These are phyloP conservation scores for Chlorodrepanis virens DNA, from an alignment of 2,113 vertebrate genomes.

Conservation along the genomic window DNA sequence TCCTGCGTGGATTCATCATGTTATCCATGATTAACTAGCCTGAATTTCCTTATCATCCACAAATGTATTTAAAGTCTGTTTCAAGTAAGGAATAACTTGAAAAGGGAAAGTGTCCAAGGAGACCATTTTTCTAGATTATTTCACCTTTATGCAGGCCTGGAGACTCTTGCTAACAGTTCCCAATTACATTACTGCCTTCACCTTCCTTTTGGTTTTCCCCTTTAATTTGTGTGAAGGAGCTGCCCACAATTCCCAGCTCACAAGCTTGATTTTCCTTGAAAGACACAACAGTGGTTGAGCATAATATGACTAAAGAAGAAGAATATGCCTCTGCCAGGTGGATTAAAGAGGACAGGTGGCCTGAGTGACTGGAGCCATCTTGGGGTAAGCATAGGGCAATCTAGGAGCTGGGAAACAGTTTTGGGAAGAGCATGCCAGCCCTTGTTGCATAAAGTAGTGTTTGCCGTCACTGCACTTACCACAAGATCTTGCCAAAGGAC, in stretches of 20 bases:
- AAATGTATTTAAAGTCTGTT: background rate
- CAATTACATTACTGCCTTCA: background rate
- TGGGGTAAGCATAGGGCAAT: rapidly evolving
- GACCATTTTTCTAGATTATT: background rate
- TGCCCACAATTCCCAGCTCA: background rate
- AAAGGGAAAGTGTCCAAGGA: background rate
- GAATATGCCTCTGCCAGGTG: background rate
- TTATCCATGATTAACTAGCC: background rate
- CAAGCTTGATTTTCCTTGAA: background rate
- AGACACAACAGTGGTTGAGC: background rate
- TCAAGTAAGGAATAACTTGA: background rate
- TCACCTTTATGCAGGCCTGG: background rate
- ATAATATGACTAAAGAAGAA: background rate
- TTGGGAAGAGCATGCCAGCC: background rate
- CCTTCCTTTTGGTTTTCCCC: background rate
- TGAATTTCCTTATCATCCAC: background rate
- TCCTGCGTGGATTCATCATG: background rate
- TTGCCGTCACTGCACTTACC: background rate
- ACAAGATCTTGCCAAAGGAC: background rate
- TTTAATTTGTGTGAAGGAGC: background rate
- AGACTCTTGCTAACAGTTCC: background rate
- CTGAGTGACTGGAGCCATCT: background rate
- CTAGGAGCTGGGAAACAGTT: background rate
- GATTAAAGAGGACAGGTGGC: background rate
- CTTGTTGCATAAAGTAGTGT: background rate